Base-by-base conservation (phyloP, 2,113 vertebrate genomes). In the Syngnathoides biaculeatus region DNA sequence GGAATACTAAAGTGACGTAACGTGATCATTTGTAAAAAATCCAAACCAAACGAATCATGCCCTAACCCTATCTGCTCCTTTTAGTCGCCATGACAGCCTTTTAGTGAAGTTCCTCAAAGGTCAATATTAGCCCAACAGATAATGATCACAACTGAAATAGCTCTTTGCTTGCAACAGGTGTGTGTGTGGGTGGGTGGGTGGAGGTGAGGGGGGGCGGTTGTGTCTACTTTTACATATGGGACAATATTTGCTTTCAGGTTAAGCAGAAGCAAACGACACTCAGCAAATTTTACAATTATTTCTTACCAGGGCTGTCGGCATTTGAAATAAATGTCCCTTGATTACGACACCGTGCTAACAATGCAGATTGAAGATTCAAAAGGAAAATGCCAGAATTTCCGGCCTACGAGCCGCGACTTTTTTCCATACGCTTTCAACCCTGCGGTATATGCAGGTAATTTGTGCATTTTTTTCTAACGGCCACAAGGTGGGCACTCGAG, bases 201-300 rank as follows among this genome's bases (percentile, higher is more conserved):
- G n/a, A n/a, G n/a, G n/a, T n/a, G n/a, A n/a, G n/a, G 65, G 72
- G 66, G 40, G n/a, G 55, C 76, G 71, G 79, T 79, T 79, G 77
- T 67, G 74, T 80, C 12, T 2, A 64, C 43, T 72, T 84, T 78
- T 83, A 79, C 60, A 30, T 71, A 71, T 76, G 50, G 52, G 76
- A 77, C 72, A 83, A 73, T 86, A 78, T 85, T 89, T 81, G 70
- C 77, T 68, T 68, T 75, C 26, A 42, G 39, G 26, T 73, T 63
- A 66, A 72, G 27, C 47, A 55, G 48, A 73, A 66, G 17, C 0
- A 57, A 1, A 30, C 26, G 8, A 17, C 19, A 27, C 55, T 17
- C 55, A 26, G 47, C 69, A 71, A 0, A 8, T 8, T 9, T 43
- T 61, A 62, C 39, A 72, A 42, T 74, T 20, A 24, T 8, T 56